Base-by-base conservation (phyloP, 2,113 vertebrate species). In the Hemibates koningsi region DNA sequence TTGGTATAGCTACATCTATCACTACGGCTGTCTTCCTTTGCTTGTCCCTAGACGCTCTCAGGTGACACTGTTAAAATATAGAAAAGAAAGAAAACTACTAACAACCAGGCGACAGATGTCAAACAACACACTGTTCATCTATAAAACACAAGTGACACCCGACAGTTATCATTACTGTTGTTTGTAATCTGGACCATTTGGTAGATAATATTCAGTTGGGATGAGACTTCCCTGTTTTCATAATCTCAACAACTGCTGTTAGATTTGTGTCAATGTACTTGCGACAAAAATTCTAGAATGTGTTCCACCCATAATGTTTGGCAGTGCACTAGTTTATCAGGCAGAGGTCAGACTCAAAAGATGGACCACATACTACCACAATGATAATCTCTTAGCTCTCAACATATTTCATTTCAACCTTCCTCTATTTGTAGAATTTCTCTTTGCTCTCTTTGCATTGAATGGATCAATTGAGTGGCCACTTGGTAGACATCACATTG, bases 1-100 rank as follows among this genome's bases (percentile, higher is more conserved):
- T 63, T 63, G 59, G 29, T 63, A 63, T 34, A 63, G 16, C 29
- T 63, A 63, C 59, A 63, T 63, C 59, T 19, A 19, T 36, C 59
- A 63, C 17, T 11, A 36, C 0, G 32, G 32, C 59, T 63, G 3
- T 11, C 17, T 63, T 63, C 2, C 17, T 63, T 19, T 63, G 17
- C 32, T 36, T 36, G 32, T 36, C 59, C 6, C 59, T 36, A 66
- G 61, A 38, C 1, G 10, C 34, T 66, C 32, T 66, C 61, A 66
- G 17, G 34, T 66, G 32, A 6, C 10, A 66, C 9, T 36, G 17
- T 41, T 41, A 29, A 17, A 17, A 38, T 21, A 21, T 21, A 38
- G 38, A 1, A 7, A 11, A n/a, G 3, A 36, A 32, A 61, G 16
- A 61, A 61, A 63, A 0, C 32, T 1, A 66, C 32, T 71, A 41